Base-by-base conservation (phyloP, 2,797 vertebrate genomes). In the Tragopan temminckii region DNA sequence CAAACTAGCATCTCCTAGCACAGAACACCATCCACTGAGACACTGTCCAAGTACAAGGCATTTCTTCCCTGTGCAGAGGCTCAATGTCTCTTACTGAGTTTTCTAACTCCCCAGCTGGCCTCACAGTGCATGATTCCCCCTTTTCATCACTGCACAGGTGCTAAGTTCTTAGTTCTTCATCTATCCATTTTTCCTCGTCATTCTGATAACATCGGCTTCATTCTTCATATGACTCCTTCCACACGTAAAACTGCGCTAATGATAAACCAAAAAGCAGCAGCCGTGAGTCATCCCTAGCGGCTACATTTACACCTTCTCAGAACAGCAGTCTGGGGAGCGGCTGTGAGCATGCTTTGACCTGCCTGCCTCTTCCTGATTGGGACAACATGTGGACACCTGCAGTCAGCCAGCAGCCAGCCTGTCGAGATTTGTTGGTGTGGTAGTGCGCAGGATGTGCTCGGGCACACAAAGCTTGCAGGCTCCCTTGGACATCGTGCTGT, bases 371-470 rank as follows among this genome's bases (percentile, higher is more conserved):
- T 58, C 18, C 31, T 1, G 5, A 23, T 0, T 0, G 7, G 23
- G 42, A 42, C 80, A 80, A 62, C 31, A 27, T 67, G 48, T n/a
- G 85, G 50, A 61, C 21, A 45, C 58, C 38, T 68, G 88, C 62
- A 78, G 27, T 27, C 57, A 88, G 68, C 29, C 69, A 78, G 57
- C n/a, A 75, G 81, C 12, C 13, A 16, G 50, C 63, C 74, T 69
- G 67, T 38, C 67, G 31, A 68, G 35, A 33, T 89, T 8, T 5
- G 46, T 20, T 0, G 0, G 31, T 0, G 36, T 4, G 13, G 33
- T n/a, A 58, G 55, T 8, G 58, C 52, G 27, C 25, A 38, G 61
- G 6, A 29, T 11, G 27, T 67, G 58, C 66, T 74, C n/a, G 40
- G 68, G 53, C 42, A 68, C 83, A 75, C 5, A 25, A 16, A 85